Conservation (phyloP, 2,113 vertebrate species). For the Chlorocebus sabaeus region DNA sequence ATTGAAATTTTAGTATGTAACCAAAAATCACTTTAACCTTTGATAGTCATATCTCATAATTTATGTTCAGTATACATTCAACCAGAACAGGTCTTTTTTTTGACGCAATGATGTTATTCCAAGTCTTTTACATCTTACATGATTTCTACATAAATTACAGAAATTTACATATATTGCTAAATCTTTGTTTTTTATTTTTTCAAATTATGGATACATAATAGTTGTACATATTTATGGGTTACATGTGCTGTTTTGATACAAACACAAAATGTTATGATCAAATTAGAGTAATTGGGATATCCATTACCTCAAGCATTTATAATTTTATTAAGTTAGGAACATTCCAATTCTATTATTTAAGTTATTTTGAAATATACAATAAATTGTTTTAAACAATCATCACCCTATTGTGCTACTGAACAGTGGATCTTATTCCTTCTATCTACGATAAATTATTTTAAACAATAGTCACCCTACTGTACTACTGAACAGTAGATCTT, state of each 20-base stretch:
- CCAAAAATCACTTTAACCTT: background rate
- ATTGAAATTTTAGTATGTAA: background rate
- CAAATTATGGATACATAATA: background rate
- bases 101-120: background rate
- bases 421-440: background rate
- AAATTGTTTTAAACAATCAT: background rate
- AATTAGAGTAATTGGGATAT: background rate
- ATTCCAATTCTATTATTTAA: background rate
- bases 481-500: background rate
- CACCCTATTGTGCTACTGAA: background rate
- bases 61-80: background rate
- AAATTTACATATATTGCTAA: slow-evolving; percentile 7
- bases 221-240: background rate
- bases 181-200: background rate
- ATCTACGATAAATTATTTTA: background rate
- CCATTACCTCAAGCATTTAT: background rate
- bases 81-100: background rate
- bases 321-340: background rate
- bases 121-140: background rate
- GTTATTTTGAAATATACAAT: background rate
- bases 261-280: background rate
- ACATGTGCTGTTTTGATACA: background rate
- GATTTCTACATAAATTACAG: background rate
- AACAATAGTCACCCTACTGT: background rate
- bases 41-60: background rate